Evolutionary conservation across 2,888 invertebrate genomes (phyloP), one percentile per base, ranked within the genome.

Genomic region (Leucophora obtusa): DNA sequence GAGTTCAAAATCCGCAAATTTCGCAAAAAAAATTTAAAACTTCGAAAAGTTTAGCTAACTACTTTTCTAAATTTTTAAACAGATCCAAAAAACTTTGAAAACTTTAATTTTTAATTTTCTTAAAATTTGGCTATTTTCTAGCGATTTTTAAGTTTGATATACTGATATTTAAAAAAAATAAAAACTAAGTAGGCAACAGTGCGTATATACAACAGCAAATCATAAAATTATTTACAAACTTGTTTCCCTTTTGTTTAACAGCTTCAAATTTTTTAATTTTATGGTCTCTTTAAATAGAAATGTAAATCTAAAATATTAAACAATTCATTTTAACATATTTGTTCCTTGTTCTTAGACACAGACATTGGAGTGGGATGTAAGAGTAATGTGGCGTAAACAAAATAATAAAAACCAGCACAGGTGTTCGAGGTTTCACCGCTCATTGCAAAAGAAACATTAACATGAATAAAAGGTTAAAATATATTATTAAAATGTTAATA

Each of bases 281-380:
- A 59, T 59, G 35, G 58, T 35, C 35, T 59, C 18, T 59, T 10
- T 17, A 15, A 15, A 33, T 15, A 15, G 56, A 18, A 21, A 6
- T 47, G 15, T 24, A 21, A 6, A 38, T 38, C 18, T 47, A 60
- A 60, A 43, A 60, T 60, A 43, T 43, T 60, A 24, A 60, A 60
- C 4, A 60, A 59, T 43, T 17, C 15, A 35, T 35, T 35, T 58
- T 35, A 58, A 60, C 18, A 60, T 59, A 11, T 17, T 15, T 56
- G 4, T 38, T 18, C 11, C 35, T 35, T 18, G 11, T 35, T 28
- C 28, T 28, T 6, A 28, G 4, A 7, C 28, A 6, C 7, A 6
- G 7, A 28, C 28, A 28, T 28, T 28, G 6, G 7, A 28, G 28
- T 28, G 6, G 4, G 28, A 28, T 7, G 17, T 56, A 6, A 28